Base-by-base conservation (phyloP, 2,888 invertebrate genomes). In the Andrena chrysosceles region DNA sequence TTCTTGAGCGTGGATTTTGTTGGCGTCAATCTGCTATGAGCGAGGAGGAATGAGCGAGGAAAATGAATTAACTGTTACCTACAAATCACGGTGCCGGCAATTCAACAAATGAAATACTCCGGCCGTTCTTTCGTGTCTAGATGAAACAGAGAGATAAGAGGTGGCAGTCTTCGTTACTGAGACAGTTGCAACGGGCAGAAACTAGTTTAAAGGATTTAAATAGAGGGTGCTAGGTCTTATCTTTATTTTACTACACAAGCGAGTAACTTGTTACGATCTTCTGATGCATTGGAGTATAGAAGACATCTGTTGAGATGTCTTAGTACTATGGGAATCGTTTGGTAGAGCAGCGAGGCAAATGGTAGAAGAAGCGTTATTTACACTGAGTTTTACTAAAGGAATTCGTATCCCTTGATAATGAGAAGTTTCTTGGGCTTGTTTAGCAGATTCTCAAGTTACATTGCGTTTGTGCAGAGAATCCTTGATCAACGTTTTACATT, bases 41-140 rank as follows among this genome's bases (percentile, higher is more conserved):
- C 68, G 64, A 72, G 73, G 68, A 56, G 26, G 62, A 85, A 70
- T 75, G 79, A 74, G 83, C 81, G 70, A 84, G 83, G 85, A 88
- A 88, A 88, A 90, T 88, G 88, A 89, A 90, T 91, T 91, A 90
- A 86, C 89, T 77, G 83, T 89, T 87, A 85, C 82, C 83, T 81
- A 87, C 87, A 89, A 89, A 89, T 90, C 87, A 90, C 86, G 79
- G 80, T 81, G 82, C 84, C 75, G 84, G 81, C 83, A 83, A 85
- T 86, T 74, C 76, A 42, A 81, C 83, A 52, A 59, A 77, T 49
- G 56, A 67, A 71, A 60, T 49, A 49, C 31, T 48, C 33, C n/a
- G 13, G 33, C 42, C 35, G 33, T 72, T 72, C 72, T 69, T 75
- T 31, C 20, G 23, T 48, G 33, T 48, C 52, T 54, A 78, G 62